phyloP scores from a whole-genome alignment of 2,888 invertebrate species.

The Scaptomyza polygonia region DNA sequence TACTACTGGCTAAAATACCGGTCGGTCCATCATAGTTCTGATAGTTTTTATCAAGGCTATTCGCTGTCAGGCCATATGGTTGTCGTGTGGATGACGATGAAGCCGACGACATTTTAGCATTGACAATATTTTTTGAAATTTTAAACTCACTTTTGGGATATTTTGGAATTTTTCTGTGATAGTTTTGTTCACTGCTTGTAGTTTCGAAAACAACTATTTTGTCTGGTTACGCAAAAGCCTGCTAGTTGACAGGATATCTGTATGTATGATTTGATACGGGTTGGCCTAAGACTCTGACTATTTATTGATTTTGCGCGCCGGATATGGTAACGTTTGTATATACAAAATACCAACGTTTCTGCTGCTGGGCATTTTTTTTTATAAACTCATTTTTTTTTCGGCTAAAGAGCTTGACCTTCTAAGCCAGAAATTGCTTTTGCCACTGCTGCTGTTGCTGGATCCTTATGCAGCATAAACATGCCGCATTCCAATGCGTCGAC shows the following conservation, averaged over 20 bases:
- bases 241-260: slow-evolving; percentile 37
- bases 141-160: slow-evolving; percentile 17
- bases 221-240: slow-evolving; percentile 65
- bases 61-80: slow-evolving; percentile 55
- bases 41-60: slow-evolving; percentile 46
- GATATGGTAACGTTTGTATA: slow-evolving; percentile 33
- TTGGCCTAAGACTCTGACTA: slow-evolving; percentile 2
- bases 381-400: slow-evolving; percentile 62
- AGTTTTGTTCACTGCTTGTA: slow-evolving; percentile 4
- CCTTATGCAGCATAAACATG: slow-evolving; percentile 47
- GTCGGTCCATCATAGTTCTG: slow-evolving; percentile 41
- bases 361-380: slow-evolving; percentile 14
- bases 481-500: slow-evolving; percentile 62
- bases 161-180: slow-evolving; percentile 24
- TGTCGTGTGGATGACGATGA: slow-evolving; percentile 46
- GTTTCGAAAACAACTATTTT: slow-evolving; percentile 15
- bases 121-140: slow-evolving; percentile 16
- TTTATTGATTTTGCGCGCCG: slow-evolving; percentile 60
- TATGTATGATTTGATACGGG: background rate
- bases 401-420: slow-evolving; percentile 53
- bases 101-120: slow-evolving; percentile 61
- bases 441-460: slow-evolving; percentile 16
- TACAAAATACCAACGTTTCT: slow-evolving; percentile 26
- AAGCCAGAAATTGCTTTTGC: slow-evolving; percentile 12
- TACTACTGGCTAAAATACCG: slow-evolving; percentile 27